A percentile compares a stretch with the other conserved stretches of the same genome.
Conservation (phyloP, 2,113 vertebrate genomes). For the Parotia lawesii region DNA sequence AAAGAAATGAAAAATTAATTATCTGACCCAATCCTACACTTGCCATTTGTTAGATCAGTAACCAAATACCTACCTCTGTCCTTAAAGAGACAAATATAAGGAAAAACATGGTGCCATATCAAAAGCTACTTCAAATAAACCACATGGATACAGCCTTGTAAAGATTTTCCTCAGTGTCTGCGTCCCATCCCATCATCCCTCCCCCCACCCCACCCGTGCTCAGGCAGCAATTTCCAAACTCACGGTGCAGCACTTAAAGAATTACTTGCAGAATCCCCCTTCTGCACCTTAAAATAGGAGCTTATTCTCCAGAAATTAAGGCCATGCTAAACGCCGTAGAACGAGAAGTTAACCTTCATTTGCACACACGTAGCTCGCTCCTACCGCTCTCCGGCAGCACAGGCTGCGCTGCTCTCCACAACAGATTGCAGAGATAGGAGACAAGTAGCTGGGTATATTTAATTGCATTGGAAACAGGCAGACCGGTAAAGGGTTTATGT, state of each 20-base stretch:
- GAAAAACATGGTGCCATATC: not conserved
- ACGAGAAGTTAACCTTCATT: not conserved
- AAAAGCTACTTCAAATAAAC: not conserved
- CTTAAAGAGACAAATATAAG: not conserved
- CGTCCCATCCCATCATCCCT: not conserved
- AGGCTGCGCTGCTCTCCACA: not conserved
- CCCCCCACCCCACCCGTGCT: not conserved
- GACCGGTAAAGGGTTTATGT: slow-evolving; percentile 13
- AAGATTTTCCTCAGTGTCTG: not conserved
- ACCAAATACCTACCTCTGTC: not conserved
- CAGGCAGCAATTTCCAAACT: not conserved
- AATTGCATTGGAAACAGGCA: slow-evolving; percentile 28
- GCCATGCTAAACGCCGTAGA: not conserved
- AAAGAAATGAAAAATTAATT: not conserved
- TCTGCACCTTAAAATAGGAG: not conserved
- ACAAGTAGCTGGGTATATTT: not conserved
- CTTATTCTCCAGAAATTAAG: not conserved
- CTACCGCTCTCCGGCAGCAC: not conserved
- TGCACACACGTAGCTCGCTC: not conserved
- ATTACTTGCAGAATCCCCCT: not conserved
- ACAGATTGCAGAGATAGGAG: not conserved
- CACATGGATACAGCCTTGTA: not conserved
- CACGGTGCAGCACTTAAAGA: not conserved
- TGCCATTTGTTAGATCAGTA: not conserved
- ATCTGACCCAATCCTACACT: not conserved